Base-by-base conservation (phyloP, 2,888 invertebrate species). In the Lycaena phlaeas region DNA sequence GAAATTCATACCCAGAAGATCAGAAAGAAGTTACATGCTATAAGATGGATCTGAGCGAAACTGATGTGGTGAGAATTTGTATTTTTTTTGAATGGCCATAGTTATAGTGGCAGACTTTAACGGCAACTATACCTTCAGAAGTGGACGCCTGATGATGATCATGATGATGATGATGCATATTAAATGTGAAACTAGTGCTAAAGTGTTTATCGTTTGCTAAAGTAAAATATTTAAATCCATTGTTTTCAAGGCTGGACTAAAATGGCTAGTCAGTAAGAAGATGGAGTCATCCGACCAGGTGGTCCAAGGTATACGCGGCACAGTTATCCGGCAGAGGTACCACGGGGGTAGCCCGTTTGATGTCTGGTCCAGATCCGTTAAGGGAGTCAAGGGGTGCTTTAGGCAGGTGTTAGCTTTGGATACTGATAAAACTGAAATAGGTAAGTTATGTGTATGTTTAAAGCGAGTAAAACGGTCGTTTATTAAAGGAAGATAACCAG, bases 1-100 rank as follows among this genome's bases (percentile, higher is more conserved):
- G 68, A 17, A 70, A 63, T n/a, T 39, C 64, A 40, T 78, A 73
- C 40, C 74, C 75, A 9, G 65, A 74, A 9, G 63, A 64, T 22
- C 59, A 65, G 5, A 48, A 53, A 7, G 43, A 48, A 9, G 53
- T 79, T 2, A 58, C 61, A 0, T 81, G 81, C 48, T 75, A 71
- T 44, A 60, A 56, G 27, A 73, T 78, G 42, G 79, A 78, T 7
- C 69, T 79, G 17, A 74, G 74, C 48, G 81, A 82, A 43, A 68
- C 67, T 36, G 81, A 81, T 51, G 70, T 65, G 69, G 81, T 79
- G 48, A 61, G 31, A 2, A 25, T 18, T 7, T n/a, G n/a, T n/a
- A n/a, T n/a, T n/a, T n/a, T n/a, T n/a, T n/a, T n/a, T n/a, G n/a
- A n/a, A n/a, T n/a, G n/a, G n/a, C n/a, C n/a, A n/a, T n/a, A n/a